phyloP scores from a whole-genome alignment of 2,113 vertebrate species.

The Mesembrinibis cayennensis region DNA sequence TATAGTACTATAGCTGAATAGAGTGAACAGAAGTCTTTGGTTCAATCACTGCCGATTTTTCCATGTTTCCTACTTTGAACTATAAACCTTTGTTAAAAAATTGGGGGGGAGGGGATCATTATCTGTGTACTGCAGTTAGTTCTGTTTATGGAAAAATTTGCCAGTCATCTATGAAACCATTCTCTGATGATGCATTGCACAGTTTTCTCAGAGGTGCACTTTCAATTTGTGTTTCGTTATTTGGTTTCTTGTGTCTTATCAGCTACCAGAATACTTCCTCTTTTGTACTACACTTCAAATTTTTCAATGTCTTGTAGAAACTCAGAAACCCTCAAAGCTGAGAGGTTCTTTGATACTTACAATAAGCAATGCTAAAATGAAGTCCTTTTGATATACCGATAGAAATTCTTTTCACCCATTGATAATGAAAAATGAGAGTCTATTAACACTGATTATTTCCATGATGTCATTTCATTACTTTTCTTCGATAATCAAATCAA shows the following conservation, averaged over 20 bases:
- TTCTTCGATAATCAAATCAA: slow-evolving; percentile 56
- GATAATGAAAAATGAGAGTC: slow-evolving; percentile 58
- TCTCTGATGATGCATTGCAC: not conserved
- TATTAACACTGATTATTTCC: slow-evolving; percentile 54
- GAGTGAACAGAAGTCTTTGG: not conserved
- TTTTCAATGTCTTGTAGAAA: not conserved
- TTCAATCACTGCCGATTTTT: not conserved
- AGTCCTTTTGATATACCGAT: not conserved
- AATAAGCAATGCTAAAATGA: not conserved
- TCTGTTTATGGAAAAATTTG: not conserved
- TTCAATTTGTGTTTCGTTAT: not conserved
- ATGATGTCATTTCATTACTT: slow-evolving; percentile 19
- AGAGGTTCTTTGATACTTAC: not conserved
- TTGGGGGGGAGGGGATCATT: rapidly evolving
- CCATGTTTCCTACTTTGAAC: not conserved
- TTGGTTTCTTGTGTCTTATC: not conserved
- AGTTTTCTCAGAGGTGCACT: not conserved
- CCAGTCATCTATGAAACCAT: not conserved
- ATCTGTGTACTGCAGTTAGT: not conserved
- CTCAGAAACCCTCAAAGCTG: not conserved
- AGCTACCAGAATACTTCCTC: not conserved
- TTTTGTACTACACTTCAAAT: not conserved
- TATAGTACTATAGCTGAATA: not conserved
- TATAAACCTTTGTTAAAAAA: not conserved
- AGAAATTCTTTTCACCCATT: not conserved